These are phyloP conservation scores for Herpailurus yagouaroundi DNA, from an alignment of 2,113 vertebrate species.

Conservation along the genomic window DNA sequence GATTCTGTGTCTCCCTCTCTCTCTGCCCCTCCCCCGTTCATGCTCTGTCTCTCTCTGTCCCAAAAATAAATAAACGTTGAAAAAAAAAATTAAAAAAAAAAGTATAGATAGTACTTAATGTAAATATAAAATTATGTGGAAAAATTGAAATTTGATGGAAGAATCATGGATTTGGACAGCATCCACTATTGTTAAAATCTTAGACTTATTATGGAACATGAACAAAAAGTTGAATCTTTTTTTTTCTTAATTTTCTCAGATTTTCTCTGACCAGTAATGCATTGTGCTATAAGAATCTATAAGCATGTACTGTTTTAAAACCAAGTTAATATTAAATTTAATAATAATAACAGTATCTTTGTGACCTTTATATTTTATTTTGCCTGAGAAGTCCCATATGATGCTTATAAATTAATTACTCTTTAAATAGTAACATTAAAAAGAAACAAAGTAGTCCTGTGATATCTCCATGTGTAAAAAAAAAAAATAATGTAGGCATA, in stretches of 20 bases:
- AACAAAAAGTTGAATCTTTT: background rate
- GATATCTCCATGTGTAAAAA: background rate
- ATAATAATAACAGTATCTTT: background rate
- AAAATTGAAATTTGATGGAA: background rate
- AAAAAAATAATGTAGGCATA: background rate
- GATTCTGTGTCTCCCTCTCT: too few species aligned
- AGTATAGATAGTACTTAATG: background rate
- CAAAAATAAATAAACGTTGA: too few species aligned
- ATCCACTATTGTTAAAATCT: background rate
- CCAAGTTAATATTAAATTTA: background rate
- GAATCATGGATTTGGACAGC: background rate
- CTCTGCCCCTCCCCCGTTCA: too few species aligned
- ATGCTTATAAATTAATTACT: background rate
- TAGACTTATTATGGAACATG: background rate
- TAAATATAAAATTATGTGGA: background rate
- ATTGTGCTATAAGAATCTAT: background rate
- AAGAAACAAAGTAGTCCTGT: background rate
- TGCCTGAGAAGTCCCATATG: background rate
- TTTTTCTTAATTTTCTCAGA: slow-evolving; percentile 1
- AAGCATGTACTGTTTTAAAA: background rate
- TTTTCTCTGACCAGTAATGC: background rate
- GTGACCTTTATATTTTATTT: background rate
- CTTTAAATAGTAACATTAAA: background rate
- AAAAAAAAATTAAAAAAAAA: too few species aligned
- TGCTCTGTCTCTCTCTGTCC: too few species aligned